These are phyloP conservation scores for Noctua fimbriata DNA, from an alignment of 2,888 invertebrate species.

Conservation along the genomic window DNA sequence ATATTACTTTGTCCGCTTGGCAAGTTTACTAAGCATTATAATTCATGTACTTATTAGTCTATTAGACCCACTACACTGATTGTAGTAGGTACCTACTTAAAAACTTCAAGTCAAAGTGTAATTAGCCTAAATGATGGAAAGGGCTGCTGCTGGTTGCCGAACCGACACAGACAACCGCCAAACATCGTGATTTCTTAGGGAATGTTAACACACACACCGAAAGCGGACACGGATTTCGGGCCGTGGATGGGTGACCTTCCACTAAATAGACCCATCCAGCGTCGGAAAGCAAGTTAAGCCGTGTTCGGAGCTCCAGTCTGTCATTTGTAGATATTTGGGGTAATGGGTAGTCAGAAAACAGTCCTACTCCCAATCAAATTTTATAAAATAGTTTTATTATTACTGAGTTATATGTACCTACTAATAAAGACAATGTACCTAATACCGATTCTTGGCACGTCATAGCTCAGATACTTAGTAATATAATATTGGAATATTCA, in stretches of 20 bases:
- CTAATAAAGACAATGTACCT: too few relatives aligned
- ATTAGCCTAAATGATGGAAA: neutral
- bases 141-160: neutral
- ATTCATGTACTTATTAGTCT: constrained; percentile 57
- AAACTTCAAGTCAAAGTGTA: constrained; percentile 13
- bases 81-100: constrained; percentile 4
- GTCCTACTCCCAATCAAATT: too few relatives aligned
- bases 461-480: too few relatives aligned
- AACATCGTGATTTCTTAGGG: neutral
- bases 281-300: neutral
- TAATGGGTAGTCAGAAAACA: too few relatives aligned
- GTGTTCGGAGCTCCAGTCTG: too few relatives aligned
- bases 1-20: constrained; percentile 53
- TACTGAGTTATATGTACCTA: too few relatives aligned
- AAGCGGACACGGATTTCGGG: neutral
- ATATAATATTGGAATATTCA: too few relatives aligned
- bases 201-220: neutral
- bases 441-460: too few relatives aligned
- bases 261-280: neutral
- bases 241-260: neutral
- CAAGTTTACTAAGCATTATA: constrained; percentile 64
- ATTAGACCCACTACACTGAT: constrained; percentile 41
- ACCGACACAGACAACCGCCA: neutral
- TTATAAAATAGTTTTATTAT: too few relatives aligned
- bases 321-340: too few relatives aligned